A percentile compares a stretch with the other conserved stretches of the same genome.
phyloP scores from a whole-genome alignment of 1,140 invertebrate genomes.

The Apis cerana region DNA sequence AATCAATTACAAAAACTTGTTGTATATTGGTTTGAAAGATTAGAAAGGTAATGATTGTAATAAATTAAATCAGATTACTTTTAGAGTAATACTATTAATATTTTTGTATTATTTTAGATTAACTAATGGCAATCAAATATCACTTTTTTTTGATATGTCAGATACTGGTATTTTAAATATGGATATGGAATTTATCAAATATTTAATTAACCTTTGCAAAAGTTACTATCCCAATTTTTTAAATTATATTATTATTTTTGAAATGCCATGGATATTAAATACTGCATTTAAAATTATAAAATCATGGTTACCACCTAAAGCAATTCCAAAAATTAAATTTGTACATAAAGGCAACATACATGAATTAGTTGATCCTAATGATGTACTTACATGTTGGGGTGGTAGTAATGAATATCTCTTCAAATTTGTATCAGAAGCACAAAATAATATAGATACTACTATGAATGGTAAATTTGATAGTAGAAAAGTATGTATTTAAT shows the following conservation, averaged over 20 bases:
- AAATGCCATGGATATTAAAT: constrained; percentile 97
- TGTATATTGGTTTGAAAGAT: constrained; percentile 93
- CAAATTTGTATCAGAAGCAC: constrained; percentile 85
- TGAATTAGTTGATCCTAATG: constrained; percentile 88
- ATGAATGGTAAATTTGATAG: constrained; percentile 80
- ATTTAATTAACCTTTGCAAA: constrained; percentile 93
- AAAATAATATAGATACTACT: constrained; percentile 59
- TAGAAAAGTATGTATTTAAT: constrained; percentile 79
- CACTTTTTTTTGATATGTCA: constrained; percentile 94
- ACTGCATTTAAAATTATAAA: constrained; percentile 97
- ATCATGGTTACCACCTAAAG: constrained; percentile 92
- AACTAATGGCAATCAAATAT: constrained; percentile 89
- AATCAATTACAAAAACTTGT: constrained; percentile 90
- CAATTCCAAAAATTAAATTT: constrained; percentile 94
- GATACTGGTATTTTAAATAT: constrained; percentile 92
- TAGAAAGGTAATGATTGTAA: constrained; percentile 84
- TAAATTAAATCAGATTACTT: not conserved
- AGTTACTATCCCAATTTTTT: constrained; percentile 94
- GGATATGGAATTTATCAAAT: constrained; percentile 93
- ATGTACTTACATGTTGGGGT: constrained; percentile 91
- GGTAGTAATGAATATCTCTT: constrained; percentile 90
- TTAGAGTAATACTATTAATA: not conserved
- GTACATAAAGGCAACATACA: constrained; percentile 89
- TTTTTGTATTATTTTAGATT: constrained; percentile 78
- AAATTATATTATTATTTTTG: constrained; percentile 95